These are phyloP conservation scores for Didymodactylos carnosus DNA, from an alignment of 2,888 invertebrate species.

Conservation along the genomic window DNA sequence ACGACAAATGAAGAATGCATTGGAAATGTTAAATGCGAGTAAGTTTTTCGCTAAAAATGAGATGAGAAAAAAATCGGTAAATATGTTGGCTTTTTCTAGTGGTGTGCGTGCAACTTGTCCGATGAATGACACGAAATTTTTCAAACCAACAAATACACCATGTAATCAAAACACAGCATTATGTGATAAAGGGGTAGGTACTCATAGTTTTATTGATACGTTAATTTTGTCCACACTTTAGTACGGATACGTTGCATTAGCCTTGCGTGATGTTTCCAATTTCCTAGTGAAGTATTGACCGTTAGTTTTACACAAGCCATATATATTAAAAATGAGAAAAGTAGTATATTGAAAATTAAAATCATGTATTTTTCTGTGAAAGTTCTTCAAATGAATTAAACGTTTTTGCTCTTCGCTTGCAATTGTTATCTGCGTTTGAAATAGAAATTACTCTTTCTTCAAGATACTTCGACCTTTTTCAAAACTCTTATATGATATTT, in stretches of 20 bases:
- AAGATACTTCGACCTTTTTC: background rate
- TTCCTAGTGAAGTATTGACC: constrained; percentile 3
- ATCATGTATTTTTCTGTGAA: too few species aligned
- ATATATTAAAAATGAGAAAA: constrained; percentile 81
- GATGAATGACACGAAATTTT: constrained; percentile 43
- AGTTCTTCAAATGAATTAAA: too few species aligned
- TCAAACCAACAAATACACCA: constrained; percentile 65
- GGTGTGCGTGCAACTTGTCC: constrained; percentile 61
- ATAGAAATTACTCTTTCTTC: background rate
- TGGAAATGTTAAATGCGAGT: constrained; percentile 5
- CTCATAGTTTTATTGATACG: too few species aligned
- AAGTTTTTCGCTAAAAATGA: background rate
- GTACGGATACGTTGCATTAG: too few species aligned
- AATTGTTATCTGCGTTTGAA: background rate
- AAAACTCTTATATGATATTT: background rate
- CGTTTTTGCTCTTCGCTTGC: background rate
- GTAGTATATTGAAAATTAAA: too few species aligned
- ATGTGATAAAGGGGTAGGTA: constrained; percentile 75
- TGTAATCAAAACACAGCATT: constrained; percentile 88
- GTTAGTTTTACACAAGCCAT: constrained; percentile 64
- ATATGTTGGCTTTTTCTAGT: constrained; percentile 16
- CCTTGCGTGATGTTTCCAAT: background rate
- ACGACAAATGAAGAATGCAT: constrained; percentile 34
- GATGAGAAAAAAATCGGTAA: background rate
- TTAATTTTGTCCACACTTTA: background rate